phyloP scores from a whole-genome alignment of 2,797 vertebrate species.

The Aratinga solstitialis region DNA sequence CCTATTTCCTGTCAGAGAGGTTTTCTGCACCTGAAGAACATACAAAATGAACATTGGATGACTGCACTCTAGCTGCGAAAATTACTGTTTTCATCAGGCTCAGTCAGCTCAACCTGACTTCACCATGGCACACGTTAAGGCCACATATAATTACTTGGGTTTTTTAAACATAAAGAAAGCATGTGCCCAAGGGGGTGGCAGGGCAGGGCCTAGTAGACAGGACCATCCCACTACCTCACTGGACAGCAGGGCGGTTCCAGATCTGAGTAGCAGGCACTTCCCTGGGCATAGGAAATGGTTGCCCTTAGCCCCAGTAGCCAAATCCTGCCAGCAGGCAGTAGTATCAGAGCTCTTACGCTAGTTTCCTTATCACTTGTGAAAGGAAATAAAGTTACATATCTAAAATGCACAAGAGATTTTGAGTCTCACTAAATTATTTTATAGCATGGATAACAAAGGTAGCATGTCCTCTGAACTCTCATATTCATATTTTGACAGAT shows the following conservation, averaged over 20 bases:
- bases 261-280: background rate
- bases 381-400: background rate
- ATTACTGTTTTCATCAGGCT: background rate
- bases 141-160: fast-evolving
- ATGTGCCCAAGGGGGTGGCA: background rate
- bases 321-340: background rate
- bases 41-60: background rate
- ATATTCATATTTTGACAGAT: slow-evolving; percentile 2
- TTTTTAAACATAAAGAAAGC: background rate
- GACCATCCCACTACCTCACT: background rate
- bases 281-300: fast-evolving
- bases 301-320: background rate
- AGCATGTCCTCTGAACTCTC: background rate
- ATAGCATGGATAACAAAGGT: background rate
- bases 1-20: fast-evolving
- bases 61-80: background rate
- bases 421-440: slow-evolving; percentile 7
- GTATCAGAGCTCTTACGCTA: background rate
- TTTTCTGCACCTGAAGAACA: background rate
- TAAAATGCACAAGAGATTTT: background rate
- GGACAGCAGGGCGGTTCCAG: background rate
- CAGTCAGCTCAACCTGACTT: background rate
- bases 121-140: fast-evolving
- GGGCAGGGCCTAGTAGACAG: background rate
- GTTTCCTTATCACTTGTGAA: background rate